Percentiles rank a stretch among this genome's conserved stretches.
Conservation (phyloP, 2,113 vertebrate genomes). For the Urocynchramus pylzowi region DNA sequence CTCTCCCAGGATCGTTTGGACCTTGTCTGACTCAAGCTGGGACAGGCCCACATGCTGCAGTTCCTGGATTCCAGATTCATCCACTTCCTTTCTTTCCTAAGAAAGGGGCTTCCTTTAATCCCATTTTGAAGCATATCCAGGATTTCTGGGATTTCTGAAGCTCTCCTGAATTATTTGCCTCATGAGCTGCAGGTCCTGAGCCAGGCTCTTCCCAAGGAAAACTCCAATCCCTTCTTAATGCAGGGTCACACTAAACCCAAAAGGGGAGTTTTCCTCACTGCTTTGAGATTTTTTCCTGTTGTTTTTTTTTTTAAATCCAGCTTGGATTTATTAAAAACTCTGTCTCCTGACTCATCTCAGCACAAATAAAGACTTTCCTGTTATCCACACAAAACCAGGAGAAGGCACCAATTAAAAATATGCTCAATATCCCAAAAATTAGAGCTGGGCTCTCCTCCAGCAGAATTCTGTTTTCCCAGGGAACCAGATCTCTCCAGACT, state of each 20-base stretch:
- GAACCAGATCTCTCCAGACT: background rate
- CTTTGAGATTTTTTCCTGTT: too few species aligned
- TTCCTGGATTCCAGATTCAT: background rate
- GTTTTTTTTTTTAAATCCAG: background rate
- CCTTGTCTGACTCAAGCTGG: background rate
- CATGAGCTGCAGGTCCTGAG: background rate
- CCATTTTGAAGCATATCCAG: background rate
- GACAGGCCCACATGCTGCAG: background rate
- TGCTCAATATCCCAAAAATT: fast-evolving
- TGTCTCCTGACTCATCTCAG: background rate
- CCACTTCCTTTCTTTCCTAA: too few species aligned
- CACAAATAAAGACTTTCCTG: background rate
- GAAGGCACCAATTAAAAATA: background rate
- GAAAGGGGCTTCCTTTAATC: background rate
- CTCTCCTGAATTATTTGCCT: background rate
- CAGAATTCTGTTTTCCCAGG: fast-evolving
- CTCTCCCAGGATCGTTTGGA: background rate
- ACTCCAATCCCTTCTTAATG: background rate
- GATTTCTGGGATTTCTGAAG: background rate
- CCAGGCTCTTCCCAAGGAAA: background rate
- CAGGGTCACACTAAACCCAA: background rate
- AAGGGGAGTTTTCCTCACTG: background rate
- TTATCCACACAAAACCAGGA: background rate
- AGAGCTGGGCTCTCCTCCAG: background rate
- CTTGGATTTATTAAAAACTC: background rate